These are phyloP conservation scores for Ciconia maguari DNA, from an alignment of 2,113 vertebrate species.

Conservation along the genomic window DNA sequence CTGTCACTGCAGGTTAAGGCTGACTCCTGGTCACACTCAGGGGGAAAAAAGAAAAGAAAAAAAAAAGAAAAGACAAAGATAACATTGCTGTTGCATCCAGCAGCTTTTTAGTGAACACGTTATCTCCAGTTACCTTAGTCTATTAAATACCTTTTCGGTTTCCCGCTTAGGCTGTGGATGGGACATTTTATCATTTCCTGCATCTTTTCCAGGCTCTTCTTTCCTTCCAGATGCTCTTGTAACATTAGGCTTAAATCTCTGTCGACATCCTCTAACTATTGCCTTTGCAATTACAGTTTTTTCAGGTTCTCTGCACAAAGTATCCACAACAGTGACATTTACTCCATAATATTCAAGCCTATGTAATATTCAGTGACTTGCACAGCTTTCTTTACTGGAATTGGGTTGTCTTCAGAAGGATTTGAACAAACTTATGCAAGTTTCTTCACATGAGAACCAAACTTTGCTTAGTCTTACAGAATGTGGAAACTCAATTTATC, in stretches of 20 bases:
- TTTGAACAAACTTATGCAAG: background rate
- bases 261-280: background rate
- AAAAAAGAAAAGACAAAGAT: background rate
- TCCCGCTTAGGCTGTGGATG: background rate
- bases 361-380: background rate
- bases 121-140: background rate
- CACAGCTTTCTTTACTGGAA: background rate
- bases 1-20: background rate
- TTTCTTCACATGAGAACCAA: background rate
- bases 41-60: background rate
- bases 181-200: background rate
- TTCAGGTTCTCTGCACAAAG: constrained; percentile 21
- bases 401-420: background rate
- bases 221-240: constrained; percentile 7
- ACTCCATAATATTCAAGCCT: background rate
- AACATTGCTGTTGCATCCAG: background rate
- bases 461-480: background rate
- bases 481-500: background rate
- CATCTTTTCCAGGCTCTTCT: background rate
- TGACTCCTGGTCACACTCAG: background rate
- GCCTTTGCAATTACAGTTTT: background rate
- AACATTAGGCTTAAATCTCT: constrained; percentile 50
- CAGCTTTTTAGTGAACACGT: background rate
- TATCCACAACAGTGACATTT: background rate
- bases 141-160: constrained; percentile 30